These are phyloP conservation scores for Gallinago undulata DNA, from an alignment of 2,113 vertebrate genomes.

Conservation along the genomic window DNA sequence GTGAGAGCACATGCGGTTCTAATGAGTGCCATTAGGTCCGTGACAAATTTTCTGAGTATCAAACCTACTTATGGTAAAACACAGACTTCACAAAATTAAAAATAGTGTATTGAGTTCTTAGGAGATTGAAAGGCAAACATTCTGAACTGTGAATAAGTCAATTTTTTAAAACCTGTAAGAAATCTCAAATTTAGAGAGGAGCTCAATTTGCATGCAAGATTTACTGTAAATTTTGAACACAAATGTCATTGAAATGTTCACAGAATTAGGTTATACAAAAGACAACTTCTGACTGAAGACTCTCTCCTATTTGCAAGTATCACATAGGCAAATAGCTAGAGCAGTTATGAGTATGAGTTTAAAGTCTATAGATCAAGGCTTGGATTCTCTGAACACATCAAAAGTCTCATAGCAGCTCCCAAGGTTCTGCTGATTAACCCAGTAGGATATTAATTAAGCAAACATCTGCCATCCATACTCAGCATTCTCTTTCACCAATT, in stretches of 20 bases:
- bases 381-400: conserved; percentile 70
- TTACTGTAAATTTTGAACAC: conserved; percentile 32
- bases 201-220: conserved; percentile 16
- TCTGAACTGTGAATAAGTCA: conserved; percentile 56
- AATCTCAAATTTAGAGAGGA: conserved; percentile 41
- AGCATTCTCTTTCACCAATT: conserved; percentile 74
- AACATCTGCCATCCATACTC: conserved; percentile 76
- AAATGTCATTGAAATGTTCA: conserved; percentile 44
- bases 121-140: conserved; percentile 55
- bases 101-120: conserved; percentile 46
- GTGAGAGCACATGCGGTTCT: conserved; percentile 26
- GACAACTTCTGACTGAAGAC: conserved; percentile 38
- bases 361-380: conserved; percentile 65
- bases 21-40: conserved; percentile 42
- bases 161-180: conserved; percentile 48
- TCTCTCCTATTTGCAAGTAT: conserved; percentile 47
- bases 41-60: conserved; percentile 50
- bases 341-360: conserved; percentile 16
- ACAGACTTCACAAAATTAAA: conserved; percentile 59
- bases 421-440: conserved; percentile 77
- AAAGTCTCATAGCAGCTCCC: conserved; percentile 67
- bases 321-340: conserved; percentile 16
- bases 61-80: conserved; percentile 39
- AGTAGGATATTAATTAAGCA: conserved; percentile 79
- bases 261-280: conserved; percentile 50